Base-by-base conservation (phyloP, 2,113 vertebrate genomes). In the Xenopus borealis region DNA sequence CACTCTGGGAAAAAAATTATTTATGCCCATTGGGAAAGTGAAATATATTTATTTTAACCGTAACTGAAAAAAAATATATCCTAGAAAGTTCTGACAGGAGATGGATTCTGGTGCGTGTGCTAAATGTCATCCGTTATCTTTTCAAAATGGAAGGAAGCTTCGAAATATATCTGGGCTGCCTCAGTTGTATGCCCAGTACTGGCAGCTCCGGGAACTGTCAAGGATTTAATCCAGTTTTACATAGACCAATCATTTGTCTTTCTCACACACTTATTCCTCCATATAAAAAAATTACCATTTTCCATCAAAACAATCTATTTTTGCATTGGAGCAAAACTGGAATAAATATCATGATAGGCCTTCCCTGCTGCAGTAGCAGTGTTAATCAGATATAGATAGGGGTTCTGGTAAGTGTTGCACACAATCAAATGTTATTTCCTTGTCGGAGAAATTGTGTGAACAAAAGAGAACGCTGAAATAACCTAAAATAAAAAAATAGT, bases 401-500 rank as follows among this genome's bases (percentile, higher is more conserved):
- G 70, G 74, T 70, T 63, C 58, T 0, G 0, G 73, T 74, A 47
- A 0, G 66, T 75, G 67, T 82, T 80, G 85, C 74, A 62, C 74
- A 77, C 74, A 77, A 20, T 61, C 16, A 1, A 63, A 81, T 61
- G 82, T 63, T 72, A 83, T 78, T 79, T 83, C 80, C 78, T 80
- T 55, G 81, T 83, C 82, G 76, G 83, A 57, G 69, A 82, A 79
- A 79, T 70, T 75, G 4, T 65, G 75, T 66, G 82, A 89, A 81
- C 82, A 82, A 79, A 79, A 81, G 85, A 86, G 85, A 84, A 86
- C 69, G 72, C 78, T 77, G 85, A 85, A 82, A 82, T 83, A 84
- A 82, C 85, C 71, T 79, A 80, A 87, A 89, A 91, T 89, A 88
- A 79, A 71, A 79, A 71, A 55, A 62, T 72, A 86, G 81, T 89